Evolutionary conservation across 2,888 invertebrate genomes (phyloP), one percentile per base, ranked within the genome.

Genomic region (Spodoptera littoralis): DNA sequence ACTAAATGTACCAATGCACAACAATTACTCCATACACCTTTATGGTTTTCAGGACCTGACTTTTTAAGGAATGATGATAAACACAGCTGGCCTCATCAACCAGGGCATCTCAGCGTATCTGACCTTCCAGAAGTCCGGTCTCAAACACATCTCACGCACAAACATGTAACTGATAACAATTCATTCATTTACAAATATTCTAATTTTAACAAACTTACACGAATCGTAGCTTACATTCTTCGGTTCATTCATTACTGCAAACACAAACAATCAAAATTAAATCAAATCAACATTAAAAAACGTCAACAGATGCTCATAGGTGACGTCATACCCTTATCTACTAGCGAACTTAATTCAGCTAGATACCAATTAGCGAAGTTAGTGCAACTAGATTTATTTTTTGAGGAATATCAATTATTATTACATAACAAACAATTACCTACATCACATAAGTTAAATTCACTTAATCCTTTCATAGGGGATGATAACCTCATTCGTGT

Each of bases 101-200:
- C 58, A 3, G 24, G 58, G 22, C 50, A 58, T 45, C 50, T 58
- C 50, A 58, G 58, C 58, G 50, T 58, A 42, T 50, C 50, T 58
- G 58, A 50, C 43, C 24, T 43, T 43, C 52, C 52, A 43, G 52
- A 43, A 24, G 12, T 52, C 42, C 43, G 43, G 18, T 43, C 43
- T 12, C 42, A 52, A 43, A 22, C 52, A 6, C 52, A 42, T 43
- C 12, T 52, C 22, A 42, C 52, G 4, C 43, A 52, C 11, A 30
- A 4, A 52, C 18, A 18, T 18, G 18, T 18, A 18, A 18, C 18
- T 18, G 52, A 50, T 50, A 13, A 52, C 22, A 52, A 43, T 52
- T 52, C 24, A 24, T 43, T 24, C 22, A 52, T 52, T 52, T 18
- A 43, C 11, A 52, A 52, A 12, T 52, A 52, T 52, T 52, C 52